Evolutionary conservation across 2,113 vertebrate species (phyloP).

Genomic region (Psephotus haematonotus): DNA sequence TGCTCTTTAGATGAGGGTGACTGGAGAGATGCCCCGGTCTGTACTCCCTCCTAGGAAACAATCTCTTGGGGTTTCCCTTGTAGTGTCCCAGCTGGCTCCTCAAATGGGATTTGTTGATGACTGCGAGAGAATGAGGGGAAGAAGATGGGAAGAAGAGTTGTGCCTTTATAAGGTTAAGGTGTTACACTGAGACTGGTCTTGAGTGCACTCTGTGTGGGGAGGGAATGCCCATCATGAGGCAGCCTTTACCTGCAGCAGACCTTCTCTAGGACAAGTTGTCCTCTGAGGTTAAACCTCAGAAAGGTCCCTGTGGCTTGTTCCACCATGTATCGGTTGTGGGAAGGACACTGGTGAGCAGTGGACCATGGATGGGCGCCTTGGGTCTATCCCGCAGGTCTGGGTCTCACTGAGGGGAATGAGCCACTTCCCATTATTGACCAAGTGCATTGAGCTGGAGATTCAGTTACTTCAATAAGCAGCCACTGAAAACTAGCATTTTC

Average conservation of each 20-base stretch:
- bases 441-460: not conserved
- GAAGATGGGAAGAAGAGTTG: not conserved
- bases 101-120: not conserved
- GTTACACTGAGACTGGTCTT: not conserved
- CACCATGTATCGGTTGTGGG: not conserved
- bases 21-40: not conserved
- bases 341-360: not conserved
- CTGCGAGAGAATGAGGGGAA: not conserved
- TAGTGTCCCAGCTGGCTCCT: not conserved
- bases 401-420: not conserved
- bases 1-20: not conserved
- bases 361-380: not conserved
- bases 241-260: not conserved
- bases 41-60: not conserved
- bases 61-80: not conserved
- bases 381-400: not conserved
- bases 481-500: not conserved
- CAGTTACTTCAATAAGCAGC: not conserved
- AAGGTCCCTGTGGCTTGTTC: not conserved
- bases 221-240: not conserved
- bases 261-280: not conserved
- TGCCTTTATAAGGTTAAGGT: not conserved
- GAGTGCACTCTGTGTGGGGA: fast-evolving
- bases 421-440: not conserved
- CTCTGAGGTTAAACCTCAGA: not conserved